Evolutionary conservation across 2,797 vertebrate species (phyloP).

Genomic region (Apodemus agrarius): DNA sequence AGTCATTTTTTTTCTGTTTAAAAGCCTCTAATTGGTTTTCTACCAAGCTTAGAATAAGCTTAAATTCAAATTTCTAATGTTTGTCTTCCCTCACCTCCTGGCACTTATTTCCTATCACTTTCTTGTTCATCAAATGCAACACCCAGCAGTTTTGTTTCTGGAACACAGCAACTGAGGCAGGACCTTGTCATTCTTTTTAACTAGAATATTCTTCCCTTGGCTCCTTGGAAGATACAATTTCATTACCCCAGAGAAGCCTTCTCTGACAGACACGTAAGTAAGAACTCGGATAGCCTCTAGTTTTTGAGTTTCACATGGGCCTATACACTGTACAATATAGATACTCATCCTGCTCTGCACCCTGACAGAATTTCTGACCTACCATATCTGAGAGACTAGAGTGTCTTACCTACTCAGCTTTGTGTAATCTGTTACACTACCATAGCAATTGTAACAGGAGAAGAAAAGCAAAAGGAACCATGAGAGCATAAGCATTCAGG

Average conservation of each 20-base stretch:
- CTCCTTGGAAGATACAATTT: neutral
- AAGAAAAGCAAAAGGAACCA: neutral
- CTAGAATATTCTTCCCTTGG: neutral
- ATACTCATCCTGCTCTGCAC: neutral
- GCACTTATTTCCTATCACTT: neutral
- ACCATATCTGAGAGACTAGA: neutral
- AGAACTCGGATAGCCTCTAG: neutral
- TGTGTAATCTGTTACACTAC: neutral
- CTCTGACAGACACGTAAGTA: neutral
- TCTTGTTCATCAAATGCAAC: neutral
- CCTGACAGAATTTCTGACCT: neutral
- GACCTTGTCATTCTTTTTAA: neutral
- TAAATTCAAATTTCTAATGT: neutral
- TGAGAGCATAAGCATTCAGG: neutral
- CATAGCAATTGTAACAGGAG: neutral
- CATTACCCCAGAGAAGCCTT: neutral
- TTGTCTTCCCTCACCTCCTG: neutral
- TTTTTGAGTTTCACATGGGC: neutral
- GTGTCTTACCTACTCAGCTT: neutral
- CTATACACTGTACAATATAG: neutral
- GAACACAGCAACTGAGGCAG: neutral
- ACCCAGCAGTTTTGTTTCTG: neutral
- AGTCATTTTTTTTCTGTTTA: neutral
- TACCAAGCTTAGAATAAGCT: neutral
- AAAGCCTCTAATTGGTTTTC: neutral